These are phyloP conservation scores for Riparia riparia DNA, from an alignment of 2,113 vertebrate species.

Conservation along the genomic window DNA sequence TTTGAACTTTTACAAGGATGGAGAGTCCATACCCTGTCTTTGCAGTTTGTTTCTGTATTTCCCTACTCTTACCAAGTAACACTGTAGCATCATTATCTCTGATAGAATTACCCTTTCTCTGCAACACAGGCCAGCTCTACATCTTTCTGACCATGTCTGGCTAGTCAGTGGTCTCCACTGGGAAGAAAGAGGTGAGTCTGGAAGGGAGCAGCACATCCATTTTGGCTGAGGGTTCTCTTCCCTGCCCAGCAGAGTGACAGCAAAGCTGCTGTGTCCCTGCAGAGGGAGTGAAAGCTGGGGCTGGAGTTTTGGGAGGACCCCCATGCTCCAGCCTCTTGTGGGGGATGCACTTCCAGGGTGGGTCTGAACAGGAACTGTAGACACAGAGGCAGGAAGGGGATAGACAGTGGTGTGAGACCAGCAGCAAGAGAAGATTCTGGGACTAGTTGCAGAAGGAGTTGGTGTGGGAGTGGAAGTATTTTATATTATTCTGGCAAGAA, in stretches of 20 bases:
- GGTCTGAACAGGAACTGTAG: neutral
- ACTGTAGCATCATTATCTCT: neutral
- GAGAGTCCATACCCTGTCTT: neutral
- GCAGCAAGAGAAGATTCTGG: neutral
- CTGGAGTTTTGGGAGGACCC: neutral
- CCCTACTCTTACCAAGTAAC: rapidly evolving
- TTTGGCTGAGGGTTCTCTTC: neutral
- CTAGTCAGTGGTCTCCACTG: neutral
- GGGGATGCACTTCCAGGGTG: neutral
- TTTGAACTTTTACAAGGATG: rapidly evolving
- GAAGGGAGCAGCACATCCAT: neutral
- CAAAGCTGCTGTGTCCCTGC: neutral
- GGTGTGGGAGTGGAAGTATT: neutral
- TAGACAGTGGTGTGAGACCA: neutral
- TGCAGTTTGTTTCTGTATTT: neutral
- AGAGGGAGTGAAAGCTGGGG: neutral
- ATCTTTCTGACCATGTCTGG: neutral
- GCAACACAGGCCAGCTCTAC: rapidly evolving
- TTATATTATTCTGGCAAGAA: neutral
- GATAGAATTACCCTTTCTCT: neutral
- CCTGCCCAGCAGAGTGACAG: neutral
- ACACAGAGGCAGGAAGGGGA: neutral
- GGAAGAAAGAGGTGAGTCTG: neutral
- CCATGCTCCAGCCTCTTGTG: neutral
- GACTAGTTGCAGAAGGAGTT: neutral